phyloP scores from a whole-genome alignment of 1,140 invertebrate genomes.

The Drosophila sp. region DNA sequence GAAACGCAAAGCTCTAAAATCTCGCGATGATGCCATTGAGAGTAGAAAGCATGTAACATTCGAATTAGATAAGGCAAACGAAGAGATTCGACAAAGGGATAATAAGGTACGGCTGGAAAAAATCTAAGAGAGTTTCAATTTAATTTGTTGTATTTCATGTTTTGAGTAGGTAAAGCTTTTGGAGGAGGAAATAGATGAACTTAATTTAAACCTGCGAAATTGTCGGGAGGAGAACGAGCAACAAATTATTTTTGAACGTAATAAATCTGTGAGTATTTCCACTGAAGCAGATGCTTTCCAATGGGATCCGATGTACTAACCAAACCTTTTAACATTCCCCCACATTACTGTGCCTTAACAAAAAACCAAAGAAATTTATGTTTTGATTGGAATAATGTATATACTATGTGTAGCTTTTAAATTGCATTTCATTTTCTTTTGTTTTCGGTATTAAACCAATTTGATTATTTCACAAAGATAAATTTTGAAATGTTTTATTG shows the following conservation, averaged over 20 bases:
- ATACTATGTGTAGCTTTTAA: constrained; percentile 45
- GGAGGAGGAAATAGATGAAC: constrained; percentile 86
- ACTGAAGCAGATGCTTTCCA: constrained; percentile 65
- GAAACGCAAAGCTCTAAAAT: constrained; percentile 88
- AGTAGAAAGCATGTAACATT: constrained; percentile 87
- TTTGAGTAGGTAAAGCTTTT: constrained; percentile 84
- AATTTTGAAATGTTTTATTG: constrained; percentile 1
- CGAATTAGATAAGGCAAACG: constrained; percentile 88
- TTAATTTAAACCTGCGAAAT: constrained; percentile 86
- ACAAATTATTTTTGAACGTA: constrained; percentile 86
- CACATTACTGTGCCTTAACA: constrained; percentile 23
- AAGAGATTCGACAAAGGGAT: constrained; percentile 88
- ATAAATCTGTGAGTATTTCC: constrained; percentile 87
- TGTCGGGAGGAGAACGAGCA: constrained; percentile 86
- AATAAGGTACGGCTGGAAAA: constrained; percentile 84
- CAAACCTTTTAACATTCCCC: constrained; percentile 35
- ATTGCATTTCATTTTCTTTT: constrained; percentile 31
- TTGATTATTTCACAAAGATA: constrained; percentile 6
- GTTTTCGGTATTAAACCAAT: constrained; percentile 42
- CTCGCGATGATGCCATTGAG: constrained; percentile 87
- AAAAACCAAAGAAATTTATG: constrained; percentile 20
- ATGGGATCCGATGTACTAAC: constrained; percentile 55
- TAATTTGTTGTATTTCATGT: background rate
- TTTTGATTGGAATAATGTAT: constrained; percentile 13
- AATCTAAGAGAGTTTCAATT: rapidly evolving